phyloP scores from a whole-genome alignment of 2,888 invertebrate genomes.

The Eupithecia pulchellata region DNA sequence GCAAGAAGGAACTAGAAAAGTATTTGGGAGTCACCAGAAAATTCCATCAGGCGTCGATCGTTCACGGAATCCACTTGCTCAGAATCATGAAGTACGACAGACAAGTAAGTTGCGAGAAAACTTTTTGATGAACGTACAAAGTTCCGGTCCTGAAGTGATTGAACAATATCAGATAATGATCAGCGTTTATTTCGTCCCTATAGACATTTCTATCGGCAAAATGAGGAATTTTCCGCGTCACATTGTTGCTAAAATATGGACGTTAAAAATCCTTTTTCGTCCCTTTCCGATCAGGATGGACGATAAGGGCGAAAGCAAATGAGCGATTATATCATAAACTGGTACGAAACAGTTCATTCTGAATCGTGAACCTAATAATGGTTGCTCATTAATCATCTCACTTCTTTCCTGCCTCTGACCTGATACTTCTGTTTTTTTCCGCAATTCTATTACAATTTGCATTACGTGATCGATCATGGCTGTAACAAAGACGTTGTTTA shows the following conservation, averaged over 20 bases:
- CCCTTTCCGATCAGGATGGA: slow-evolving; percentile 56
- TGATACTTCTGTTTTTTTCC: slow-evolving; percentile 56
- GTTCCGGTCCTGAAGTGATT: slow-evolving; percentile 21
- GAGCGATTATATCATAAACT: slow-evolving; percentile 66
- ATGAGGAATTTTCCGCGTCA: slow-evolving; percentile 43
- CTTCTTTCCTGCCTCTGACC: slow-evolving; percentile 49
- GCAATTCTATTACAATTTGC: slow-evolving; percentile 57
- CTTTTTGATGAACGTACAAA: slow-evolving; percentile 31
- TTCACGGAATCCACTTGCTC: slow-evolving; percentile 96
- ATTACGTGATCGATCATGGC: slow-evolving; percentile 53
- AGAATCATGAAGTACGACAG: slow-evolving; percentile 96
- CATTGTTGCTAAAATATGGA: slow-evolving; percentile 48
- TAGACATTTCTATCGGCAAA: slow-evolving; percentile 25
- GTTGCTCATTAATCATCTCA: slow-evolving; percentile 70
- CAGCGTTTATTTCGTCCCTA: slow-evolving; percentile 35
- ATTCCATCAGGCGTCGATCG: slow-evolving; percentile 97
- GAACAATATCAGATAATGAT: slow-evolving; percentile 28
- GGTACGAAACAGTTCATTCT: slow-evolving; percentile 58
- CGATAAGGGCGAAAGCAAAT: slow-evolving; percentile 63
- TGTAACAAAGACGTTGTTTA: slow-evolving; percentile 57
- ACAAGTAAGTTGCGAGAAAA: slow-evolving; percentile 84
- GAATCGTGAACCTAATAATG: slow-evolving; percentile 58
- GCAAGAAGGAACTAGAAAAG: slow-evolving; percentile 97
- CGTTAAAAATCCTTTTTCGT: slow-evolving; percentile 53
- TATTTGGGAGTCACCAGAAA: slow-evolving; percentile 96